Base-by-base conservation (phyloP, 2,113 vertebrate genomes). In the Leiothrix lutea region DNA sequence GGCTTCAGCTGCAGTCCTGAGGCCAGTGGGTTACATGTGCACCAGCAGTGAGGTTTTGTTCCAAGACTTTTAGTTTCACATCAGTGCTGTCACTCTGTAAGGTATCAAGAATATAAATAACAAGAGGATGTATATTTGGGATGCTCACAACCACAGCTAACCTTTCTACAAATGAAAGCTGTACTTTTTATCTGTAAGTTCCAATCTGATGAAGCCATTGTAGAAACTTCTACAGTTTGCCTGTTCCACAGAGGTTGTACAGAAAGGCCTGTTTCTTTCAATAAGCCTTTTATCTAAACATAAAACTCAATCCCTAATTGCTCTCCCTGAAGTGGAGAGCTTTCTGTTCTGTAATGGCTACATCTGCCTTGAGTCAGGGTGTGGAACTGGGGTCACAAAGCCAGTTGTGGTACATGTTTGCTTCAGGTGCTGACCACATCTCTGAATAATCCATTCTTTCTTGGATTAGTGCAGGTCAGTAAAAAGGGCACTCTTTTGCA, bases 361-460 rank as follows among this genome's bases (percentile, higher is more conserved):
- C 70, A 73, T 93, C 64, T 83, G 71, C 83, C 50, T 44, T 6
- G 44, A 62, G 93, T 90, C 38, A 33, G 31, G 82, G 80, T 86
- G 88, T 3, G 0, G 82, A 86, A 60, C 67, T 2, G 75, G 64
- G 90, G 71, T 90, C 94, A 86, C 60, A 74, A 71, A 92, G 93
- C 92, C 92, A 86, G 7, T 13, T 62, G 66, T 60, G 83, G 77
- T 79, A 1, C 89, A 65, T 61, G 50, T 56, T 84, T 93, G 80
- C 88, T 85, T 82, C 86, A 94, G 79, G 93, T 78, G 58, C 77
- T 96, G 82, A 78, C 67, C 77, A 74, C 86, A 92, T 95, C 86
- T 69, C 89, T 86, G 80, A 90, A 94, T 87, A 92, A 94, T 47
- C 86, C 90, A 83, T 95, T 97, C 93, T 94, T 96, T 56, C 78